A percentile compares a stretch with the other conserved stretches of the same genome.
phyloP scores from a whole-genome alignment of 2,888 invertebrate species.

The Ceriagrion tenellum region DNA sequence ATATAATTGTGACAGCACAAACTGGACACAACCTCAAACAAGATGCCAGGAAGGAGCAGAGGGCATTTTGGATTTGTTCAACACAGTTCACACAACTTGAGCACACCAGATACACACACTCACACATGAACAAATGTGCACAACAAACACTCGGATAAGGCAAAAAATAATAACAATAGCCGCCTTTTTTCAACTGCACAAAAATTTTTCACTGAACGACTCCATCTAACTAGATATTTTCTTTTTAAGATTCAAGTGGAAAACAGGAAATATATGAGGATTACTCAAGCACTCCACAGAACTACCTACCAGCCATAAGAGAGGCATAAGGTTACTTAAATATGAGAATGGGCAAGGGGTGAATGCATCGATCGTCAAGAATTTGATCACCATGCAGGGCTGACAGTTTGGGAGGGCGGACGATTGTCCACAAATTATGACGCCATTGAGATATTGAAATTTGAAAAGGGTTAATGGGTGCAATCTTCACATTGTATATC shows the following conservation, averaged over 20 bases:
- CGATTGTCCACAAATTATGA: no score
- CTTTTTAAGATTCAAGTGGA: background rate
- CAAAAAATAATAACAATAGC: background rate
- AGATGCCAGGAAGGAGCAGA: background rate
- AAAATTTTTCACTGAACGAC: background rate
- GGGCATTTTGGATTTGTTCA: background rate
- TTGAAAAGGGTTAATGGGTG: no score
- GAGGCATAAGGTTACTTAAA: background rate
- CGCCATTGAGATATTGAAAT: no score
- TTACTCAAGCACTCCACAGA: background rate
- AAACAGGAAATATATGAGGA: background rate
- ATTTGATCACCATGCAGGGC: background rate
- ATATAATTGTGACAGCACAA: slow-evolving; percentile 13
- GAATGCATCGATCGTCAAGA: background rate
- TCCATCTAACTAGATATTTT: background rate
- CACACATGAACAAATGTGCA: background rate
- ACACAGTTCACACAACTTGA: background rate
- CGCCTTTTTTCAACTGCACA: background rate
- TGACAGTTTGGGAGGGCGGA: background rate
- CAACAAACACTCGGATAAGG: background rate
- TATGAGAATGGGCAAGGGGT: background rate
- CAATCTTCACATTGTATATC: background rate
- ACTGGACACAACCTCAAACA: background rate
- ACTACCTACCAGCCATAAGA: background rate
- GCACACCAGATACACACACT: background rate